A percentile compares a stretch with the other conserved stretches of the same genome.
phyloP scores from a whole-genome alignment of 1,140 invertebrate species.

The Drosophila lini region DNA sequence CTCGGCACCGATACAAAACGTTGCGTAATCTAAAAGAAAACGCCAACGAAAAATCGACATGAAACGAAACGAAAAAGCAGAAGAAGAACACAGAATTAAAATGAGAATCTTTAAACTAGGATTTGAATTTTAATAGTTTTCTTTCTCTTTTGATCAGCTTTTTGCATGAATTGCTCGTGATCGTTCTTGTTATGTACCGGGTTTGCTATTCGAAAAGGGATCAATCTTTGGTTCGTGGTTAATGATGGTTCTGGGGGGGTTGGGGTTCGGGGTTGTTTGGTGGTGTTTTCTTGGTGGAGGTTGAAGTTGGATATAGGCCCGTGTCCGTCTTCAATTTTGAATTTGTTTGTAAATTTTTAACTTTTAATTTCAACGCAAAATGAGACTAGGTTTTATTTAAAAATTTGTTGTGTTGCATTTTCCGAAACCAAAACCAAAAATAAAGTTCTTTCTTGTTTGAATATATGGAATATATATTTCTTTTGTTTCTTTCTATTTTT shows the following conservation, averaged over 20 bases:
- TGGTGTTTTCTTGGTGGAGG: slow-evolving; percentile 17
- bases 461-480: slow-evolving; percentile 27
- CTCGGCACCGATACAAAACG: slow-evolving; percentile 85
- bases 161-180: slow-evolving; percentile 35
- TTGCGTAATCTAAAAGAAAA: slow-evolving; percentile 84
- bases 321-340: slow-evolving; percentile 33
- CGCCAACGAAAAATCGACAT: slow-evolving; percentile 74
- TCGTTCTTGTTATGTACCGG: slow-evolving; percentile 73
- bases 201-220: slow-evolving; percentile 22
- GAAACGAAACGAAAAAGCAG: slow-evolving; percentile 80
- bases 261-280: slow-evolving; percentile 28
- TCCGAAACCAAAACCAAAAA: slow-evolving; percentile 75
- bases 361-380: slow-evolving; percentile 28
- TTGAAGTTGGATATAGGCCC: slow-evolving; percentile 16
- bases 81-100: slow-evolving; percentile 76
- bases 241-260: slow-evolving; percentile 19
- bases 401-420: slow-evolving; percentile 47
- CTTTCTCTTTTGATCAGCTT: slow-evolving; percentile 29
- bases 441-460: slow-evolving; percentile 52
- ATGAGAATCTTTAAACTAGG: slow-evolving; percentile 72
- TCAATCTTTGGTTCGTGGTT: slow-evolving; percentile 29
- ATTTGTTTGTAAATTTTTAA: background rate
- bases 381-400: background rate
- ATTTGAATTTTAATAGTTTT: slow-evolving; percentile 35
- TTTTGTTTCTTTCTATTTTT: slow-evolving; percentile 26